Conservation (phyloP, 2,888 invertebrate species). For the Strigamia maritima region DNA sequence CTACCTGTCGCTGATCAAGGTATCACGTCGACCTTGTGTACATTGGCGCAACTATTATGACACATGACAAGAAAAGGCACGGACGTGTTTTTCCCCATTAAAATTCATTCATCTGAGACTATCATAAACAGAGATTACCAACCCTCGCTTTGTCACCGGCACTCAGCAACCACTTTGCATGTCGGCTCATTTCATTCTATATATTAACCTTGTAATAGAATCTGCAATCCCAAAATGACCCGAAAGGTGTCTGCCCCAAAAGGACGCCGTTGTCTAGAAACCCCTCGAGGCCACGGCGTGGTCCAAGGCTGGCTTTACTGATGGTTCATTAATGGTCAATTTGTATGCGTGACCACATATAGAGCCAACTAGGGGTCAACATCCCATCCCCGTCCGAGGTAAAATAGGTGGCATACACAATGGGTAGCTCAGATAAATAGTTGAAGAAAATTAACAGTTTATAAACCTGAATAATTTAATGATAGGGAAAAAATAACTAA, state of each 20-base stretch:
- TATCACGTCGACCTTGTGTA: slow-evolving; percentile 6
- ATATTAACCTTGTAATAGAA: slow-evolving; percentile 28
- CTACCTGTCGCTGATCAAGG: slow-evolving; percentile 27
- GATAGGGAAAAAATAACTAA: background rate
- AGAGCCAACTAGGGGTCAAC: slow-evolving; percentile 18
- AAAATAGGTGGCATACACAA: slow-evolving; percentile 6
- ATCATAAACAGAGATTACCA: background rate
- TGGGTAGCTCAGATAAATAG: background rate
- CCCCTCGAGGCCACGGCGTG: slow-evolving; percentile 26
- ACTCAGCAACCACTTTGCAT: background rate
- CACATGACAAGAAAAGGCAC: background rate
- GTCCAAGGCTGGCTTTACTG: slow-evolving; percentile 29
- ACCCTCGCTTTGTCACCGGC: background rate
- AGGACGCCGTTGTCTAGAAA: slow-evolving; percentile 23
- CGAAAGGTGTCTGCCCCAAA: slow-evolving; percentile 26
- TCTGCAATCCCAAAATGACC: slow-evolving; percentile 16
- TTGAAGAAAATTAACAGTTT: background rate
- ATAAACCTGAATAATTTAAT: background rate
- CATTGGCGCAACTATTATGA: slow-evolving; percentile 32
- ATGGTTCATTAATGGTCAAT: slow-evolving; percentile 27
- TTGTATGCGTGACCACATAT: slow-evolving; percentile 26
- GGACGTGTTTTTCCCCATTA: background rate
- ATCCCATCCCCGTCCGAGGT: background rate
- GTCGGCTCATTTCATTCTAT: background rate
- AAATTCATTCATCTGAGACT: background rate